These are phyloP conservation scores for Notodonta dromedarius DNA, from an alignment of 2,888 invertebrate species.

Conservation along the genomic window DNA sequence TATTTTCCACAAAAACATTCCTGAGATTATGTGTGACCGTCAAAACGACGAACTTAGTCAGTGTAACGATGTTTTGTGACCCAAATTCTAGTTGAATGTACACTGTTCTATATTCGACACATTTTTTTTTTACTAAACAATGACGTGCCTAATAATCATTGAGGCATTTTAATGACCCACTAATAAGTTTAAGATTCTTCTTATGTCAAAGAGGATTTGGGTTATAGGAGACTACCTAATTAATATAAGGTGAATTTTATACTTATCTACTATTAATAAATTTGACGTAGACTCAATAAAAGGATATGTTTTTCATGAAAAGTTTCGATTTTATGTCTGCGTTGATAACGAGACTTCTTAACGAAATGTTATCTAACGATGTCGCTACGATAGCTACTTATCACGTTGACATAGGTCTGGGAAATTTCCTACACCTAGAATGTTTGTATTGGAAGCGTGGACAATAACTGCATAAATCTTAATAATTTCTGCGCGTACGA, in stretches of 20 bases:
- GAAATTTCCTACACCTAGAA: conserved; percentile 3
- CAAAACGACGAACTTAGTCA: conserved; percentile 1
- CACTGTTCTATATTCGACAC: not conserved
- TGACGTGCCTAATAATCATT: not conserved
- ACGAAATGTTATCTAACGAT: conserved; percentile 2
- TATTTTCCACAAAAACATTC: conserved; percentile 21
- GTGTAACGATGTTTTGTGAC: conserved; percentile 3
- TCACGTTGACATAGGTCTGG: conserved; percentile 7
- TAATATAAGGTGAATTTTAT: too few species aligned
- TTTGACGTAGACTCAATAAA: too few species aligned
- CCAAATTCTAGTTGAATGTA: not conserved
- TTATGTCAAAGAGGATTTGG: not conserved
- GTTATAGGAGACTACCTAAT: too few species aligned
- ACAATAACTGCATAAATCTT: not conserved
- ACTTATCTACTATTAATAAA: too few species aligned
- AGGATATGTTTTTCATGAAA: too few species aligned
- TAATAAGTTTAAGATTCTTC: not conserved
- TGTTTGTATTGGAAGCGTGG: not conserved
- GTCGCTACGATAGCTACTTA: not conserved
- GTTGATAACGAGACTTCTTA: not conserved
- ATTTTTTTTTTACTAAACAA: not conserved
- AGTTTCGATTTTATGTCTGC: too few species aligned
- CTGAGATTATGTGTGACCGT: conserved; percentile 22
- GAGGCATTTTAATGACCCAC: conserved; percentile 1
- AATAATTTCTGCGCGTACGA: conserved; percentile 5